Conservation (phyloP, 2,797 vertebrate species). For the Pachyuromys duprasi region DNA sequence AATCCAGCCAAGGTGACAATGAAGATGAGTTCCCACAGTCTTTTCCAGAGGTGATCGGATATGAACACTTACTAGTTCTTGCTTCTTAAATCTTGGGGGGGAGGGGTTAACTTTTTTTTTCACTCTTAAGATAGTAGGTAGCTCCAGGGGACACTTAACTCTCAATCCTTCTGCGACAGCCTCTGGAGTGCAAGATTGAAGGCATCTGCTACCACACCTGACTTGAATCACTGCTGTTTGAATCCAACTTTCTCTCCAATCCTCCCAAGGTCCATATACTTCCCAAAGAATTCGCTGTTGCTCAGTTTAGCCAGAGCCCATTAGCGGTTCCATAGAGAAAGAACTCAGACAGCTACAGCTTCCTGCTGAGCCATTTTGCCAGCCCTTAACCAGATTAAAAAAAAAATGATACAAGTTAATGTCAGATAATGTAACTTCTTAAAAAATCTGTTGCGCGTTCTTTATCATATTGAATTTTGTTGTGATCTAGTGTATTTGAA, state of each 20-base stretch:
- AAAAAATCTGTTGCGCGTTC: constrained; percentile 1
- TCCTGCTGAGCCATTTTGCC: background rate
- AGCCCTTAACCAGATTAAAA: background rate
- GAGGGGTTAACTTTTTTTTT: background rate
- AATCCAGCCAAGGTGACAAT: background rate
- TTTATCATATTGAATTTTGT: constrained; percentile 41
- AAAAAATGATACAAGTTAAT: background rate
- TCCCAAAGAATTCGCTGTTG: background rate
- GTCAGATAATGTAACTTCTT: constrained; percentile 52
- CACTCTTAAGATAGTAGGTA: background rate
- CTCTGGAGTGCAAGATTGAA: no score
- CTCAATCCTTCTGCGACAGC: background rate
- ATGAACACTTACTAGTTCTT: background rate
- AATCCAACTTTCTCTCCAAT: background rate
- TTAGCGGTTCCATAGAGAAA: constrained; percentile 3
- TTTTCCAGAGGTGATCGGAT: background rate
- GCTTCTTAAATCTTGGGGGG: background rate
- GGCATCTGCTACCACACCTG: background rate
- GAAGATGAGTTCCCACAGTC: background rate
- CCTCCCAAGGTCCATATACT: background rate
- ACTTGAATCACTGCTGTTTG: background rate
- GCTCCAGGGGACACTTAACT: background rate
- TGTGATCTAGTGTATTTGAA: background rate
- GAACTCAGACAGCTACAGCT: background rate
- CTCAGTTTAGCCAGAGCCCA: background rate